Evolutionary conservation across 2,797 vertebrate species (phyloP), one percentile per base, ranked within the genome.

Genomic region (Perodicticus potto): DNA sequence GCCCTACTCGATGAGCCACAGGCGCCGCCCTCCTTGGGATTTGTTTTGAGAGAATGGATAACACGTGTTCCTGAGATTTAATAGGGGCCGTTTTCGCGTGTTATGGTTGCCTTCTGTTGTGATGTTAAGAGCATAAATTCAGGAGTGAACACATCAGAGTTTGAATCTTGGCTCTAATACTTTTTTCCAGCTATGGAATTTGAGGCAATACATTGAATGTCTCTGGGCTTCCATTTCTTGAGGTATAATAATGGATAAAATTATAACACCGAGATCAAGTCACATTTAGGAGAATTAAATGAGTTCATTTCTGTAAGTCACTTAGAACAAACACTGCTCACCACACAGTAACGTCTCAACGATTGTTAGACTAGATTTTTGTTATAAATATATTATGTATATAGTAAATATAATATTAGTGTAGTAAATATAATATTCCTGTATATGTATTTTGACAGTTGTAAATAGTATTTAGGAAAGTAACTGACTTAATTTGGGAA

Each of bases 241-340:
- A 67, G 34, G 17, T 61, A 86, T 17, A 89, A 86, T 53, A 93
- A 74, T 70, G 3, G 25, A 86, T 74, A 91, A 87, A 96, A 65
- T 67, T 69, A 67, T 70, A 77, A 45, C 80, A 37, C 25, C 7
- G 72, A 32, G 25, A 70, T 81, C 2, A 59, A 63, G 27, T 3
- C 55, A 67, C 43, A 55, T 86, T 95, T 43, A 94, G 43, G 9
- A 80, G 9, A 16, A 74, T n/a, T 92, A 92, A 85, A 53, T 73
- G 17, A 65, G 1, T 92, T 86, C 23, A 82, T 63, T 70, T 13
- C 0, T 70, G 3, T 55, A 76, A 93, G 63, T 4, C 23, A 40
- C 10, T 43, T 72, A 61, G 57, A 94, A 76, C 93, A 86, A 94
- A 76, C 93, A 86, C 13, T 63, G 3, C 25, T 63, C 55, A 70